Base-by-base conservation (phyloP, 2,797 vertebrate species). In the Xiphorhynchus erythropygius region DNA sequence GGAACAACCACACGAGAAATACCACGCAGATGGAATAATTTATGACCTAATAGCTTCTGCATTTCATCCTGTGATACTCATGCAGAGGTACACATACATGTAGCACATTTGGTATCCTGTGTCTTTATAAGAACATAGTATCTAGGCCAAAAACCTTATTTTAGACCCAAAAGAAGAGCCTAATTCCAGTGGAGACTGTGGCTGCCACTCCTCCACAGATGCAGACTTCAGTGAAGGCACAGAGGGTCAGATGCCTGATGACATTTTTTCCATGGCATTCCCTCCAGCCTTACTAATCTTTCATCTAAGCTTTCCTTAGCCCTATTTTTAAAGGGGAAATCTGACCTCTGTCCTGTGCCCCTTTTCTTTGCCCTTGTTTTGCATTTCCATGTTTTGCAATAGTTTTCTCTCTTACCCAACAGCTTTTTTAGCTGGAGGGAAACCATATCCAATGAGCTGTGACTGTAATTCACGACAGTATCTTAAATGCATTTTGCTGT, bases 251-350 rank as follows among this genome's bases (percentile, higher is more conserved):
- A 97, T 96, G 96, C 95, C 95, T 96, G 94, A 39, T 89, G 94
- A 90, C 96, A 97, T 97, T 96, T 96, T 97, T 97, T 96, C 96
- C 96, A 89, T 96, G 94, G 94, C 96, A 95, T 97, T 97, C 96
- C 95, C 95, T 96, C 93, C 89, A 92, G 96, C 93, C 93, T 96
- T 96, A 96, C 95, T 97, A 96, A 96, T 96, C 94, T 94, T 90
- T 96, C 96, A 95, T 96, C 96, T 97, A 96, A 96, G 95, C 94
- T 96, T 97, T 96, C 96, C 96, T 94, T 97, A 94, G 95, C 93
- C 95, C 96, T 97, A 97, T 96, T 96, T 97, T 96, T 96, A 97
- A 96, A 97, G 96, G 94, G 94, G 96, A 95, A 96, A 97, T 96
- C 94, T 96, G 96, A 96, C 95, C 96, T 96, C 94, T 93, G 86